These are phyloP conservation scores for Fregetta grallaria DNA, from an alignment of 2,113 vertebrate species.

Conservation along the genomic window DNA sequence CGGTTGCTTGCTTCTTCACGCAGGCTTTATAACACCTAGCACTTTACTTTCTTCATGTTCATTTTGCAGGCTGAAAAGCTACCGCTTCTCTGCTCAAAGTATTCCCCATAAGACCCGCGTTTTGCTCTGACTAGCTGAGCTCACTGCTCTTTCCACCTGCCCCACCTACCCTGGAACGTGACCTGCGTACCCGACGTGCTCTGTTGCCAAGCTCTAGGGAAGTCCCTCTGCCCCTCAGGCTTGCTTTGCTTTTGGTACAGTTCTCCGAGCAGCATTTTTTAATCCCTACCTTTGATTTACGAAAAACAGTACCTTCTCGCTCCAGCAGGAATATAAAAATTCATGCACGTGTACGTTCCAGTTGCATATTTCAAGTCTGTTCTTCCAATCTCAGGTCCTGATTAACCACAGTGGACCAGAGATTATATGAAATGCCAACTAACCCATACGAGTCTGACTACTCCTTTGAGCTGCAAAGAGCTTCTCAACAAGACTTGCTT, in stretches of 20 bases:
- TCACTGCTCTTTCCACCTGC: background rate
- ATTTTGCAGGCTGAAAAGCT: background rate
- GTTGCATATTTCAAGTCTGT: fast-evolving
- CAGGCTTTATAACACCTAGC: background rate
- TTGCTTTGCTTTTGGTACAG: background rate
- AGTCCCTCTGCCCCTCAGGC: background rate
- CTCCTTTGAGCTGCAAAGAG: background rate
- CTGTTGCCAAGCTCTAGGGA: background rate
- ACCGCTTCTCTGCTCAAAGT: background rate
- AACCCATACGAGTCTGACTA: fast-evolving
- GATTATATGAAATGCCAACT: background rate
- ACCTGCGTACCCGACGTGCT: background rate
- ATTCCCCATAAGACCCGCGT: background rate
- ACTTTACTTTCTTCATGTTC: background rate
- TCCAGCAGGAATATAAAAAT: background rate
- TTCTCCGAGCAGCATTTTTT: background rate
- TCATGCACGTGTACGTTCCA: fast-evolving
- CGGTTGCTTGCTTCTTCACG: background rate
- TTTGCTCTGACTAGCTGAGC: background rate
- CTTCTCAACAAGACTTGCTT: background rate
- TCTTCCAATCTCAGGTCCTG: background rate
- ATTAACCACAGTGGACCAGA: background rate
- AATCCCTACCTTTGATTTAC: background rate
- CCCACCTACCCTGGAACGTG: background rate
- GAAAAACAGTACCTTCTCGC: background rate